Evolutionary conservation across 1,140 invertebrate species (phyloP).

Genomic region (Zaprionus ghesquierei): DNA sequence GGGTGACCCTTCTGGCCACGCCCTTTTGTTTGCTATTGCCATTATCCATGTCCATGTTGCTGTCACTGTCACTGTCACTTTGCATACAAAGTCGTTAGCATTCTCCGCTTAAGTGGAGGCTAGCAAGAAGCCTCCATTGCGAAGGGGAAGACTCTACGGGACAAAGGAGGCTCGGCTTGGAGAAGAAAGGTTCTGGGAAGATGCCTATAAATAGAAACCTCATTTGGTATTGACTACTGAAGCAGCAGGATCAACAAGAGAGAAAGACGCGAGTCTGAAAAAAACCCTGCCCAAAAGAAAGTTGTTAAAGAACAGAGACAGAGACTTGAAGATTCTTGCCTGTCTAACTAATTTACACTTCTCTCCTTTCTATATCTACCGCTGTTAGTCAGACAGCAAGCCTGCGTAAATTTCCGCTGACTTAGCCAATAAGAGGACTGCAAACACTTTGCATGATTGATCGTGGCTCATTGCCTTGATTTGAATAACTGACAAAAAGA

Average conservation of each 20-base stretch:
- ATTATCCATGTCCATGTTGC: slow-evolving; percentile 34
- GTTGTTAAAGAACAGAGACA: neutral
- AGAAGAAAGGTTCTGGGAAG: neutral
- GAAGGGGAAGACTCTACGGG: neutral
- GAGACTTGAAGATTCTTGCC: neutral
- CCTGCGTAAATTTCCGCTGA: neutral
- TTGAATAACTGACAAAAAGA: neutral
- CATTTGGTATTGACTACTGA: neutral
- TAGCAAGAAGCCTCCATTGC: neutral
- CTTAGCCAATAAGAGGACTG: neutral
- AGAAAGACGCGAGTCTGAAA: neutral
- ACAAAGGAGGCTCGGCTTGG: no score
- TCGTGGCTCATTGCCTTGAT: neutral
- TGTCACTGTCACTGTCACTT: slow-evolving; percentile 63
- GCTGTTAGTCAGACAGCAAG: neutral
- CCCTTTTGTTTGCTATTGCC: slow-evolving; percentile 40
- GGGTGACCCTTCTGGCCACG: slow-evolving; percentile 25
- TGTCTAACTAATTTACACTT: neutral
- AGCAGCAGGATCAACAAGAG: neutral
- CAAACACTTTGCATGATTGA: neutral
- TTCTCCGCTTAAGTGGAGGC: neutral
- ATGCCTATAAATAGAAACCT: neutral
- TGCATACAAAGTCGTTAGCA: slow-evolving; percentile 58
- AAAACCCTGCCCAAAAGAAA: neutral
- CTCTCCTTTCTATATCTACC: neutral